phyloP scores from a whole-genome alignment of 2,797 vertebrate species.

The Diceros bicornis region DNA sequence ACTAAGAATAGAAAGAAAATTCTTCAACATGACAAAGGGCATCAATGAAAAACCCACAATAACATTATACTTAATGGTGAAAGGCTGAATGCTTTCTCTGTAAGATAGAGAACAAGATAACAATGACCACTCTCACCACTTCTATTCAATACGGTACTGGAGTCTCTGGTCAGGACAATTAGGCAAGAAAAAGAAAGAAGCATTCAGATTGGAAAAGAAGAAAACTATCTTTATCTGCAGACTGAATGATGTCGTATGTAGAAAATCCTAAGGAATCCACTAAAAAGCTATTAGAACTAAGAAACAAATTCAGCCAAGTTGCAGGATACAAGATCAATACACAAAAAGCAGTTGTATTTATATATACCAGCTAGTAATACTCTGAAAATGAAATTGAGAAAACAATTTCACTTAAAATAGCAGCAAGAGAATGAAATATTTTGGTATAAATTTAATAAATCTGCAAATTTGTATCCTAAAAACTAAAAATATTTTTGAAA shows the following conservation, averaged over 20 bases:
- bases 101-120: not conserved
- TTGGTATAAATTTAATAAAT: not conserved
- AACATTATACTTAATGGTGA: not conserved
- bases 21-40: not conserved
- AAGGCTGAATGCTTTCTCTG: not conserved
- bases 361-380: not conserved
- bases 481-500: conserved; percentile 15
- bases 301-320: not conserved
- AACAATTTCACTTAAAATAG: not conserved
- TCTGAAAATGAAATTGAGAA: not conserved
- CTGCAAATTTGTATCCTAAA: not conserved
- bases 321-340: not conserved
- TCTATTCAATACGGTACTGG: not conserved
- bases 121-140: not conserved
- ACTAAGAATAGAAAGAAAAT: not conserved
- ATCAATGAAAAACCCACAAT: not conserved
- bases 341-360: not conserved
- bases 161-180: not conserved
- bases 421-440: not conserved
- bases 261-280: not conserved
- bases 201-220: not conserved
- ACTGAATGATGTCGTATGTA: not conserved
- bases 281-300: not conserved
- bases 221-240: not conserved
- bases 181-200: not conserved